phyloP scores from a whole-genome alignment of 2,888 invertebrate species.

The Lasius platythorax region DNA sequence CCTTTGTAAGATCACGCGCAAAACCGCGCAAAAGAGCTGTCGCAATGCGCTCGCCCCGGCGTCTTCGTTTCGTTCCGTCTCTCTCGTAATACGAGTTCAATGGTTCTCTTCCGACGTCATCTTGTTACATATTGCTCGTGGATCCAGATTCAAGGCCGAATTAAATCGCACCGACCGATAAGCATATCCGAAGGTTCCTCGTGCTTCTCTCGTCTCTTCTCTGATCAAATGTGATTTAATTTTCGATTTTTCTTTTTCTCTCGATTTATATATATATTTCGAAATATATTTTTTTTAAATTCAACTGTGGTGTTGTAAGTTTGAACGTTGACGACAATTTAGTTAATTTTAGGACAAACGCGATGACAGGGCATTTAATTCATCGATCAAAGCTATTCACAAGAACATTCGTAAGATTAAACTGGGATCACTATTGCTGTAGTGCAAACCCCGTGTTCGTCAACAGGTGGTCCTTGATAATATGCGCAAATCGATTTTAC shows the following conservation, averaged over 20 bases:
- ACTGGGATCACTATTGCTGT: constrained; percentile 26
- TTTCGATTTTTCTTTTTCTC: background rate
- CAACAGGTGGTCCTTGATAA: constrained; percentile 52
- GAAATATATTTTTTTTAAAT: background rate
- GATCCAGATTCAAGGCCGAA: constrained; percentile 25
- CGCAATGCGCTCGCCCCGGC: constrained; percentile 54
- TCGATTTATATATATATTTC: background rate
- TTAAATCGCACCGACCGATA: constrained; percentile 18
- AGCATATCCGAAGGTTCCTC: background rate
- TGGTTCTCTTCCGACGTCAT: constrained; percentile 12
- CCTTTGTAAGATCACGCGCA: constrained; percentile 42
- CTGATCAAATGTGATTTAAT: background rate
- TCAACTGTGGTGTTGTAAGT: background rate
- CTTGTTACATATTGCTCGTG: constrained; percentile 14
- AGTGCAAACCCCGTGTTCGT: background rate
- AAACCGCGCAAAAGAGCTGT: constrained; percentile 57
- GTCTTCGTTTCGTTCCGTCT: background rate
- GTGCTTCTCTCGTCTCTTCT: too few relatives aligned
- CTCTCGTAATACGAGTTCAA: constrained; percentile 15
- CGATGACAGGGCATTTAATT: background rate
- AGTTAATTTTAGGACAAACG: background rate
- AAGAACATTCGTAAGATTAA: constrained; percentile 27
- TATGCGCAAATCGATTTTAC: constrained; percentile 44
- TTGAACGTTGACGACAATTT: background rate
- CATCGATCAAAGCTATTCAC: constrained; percentile 9